Evolutionary conservation across 2,113 vertebrate species (phyloP), one percentile per base, ranked within the genome.

Genomic region (Heloderma charlesbogerti): DNA sequence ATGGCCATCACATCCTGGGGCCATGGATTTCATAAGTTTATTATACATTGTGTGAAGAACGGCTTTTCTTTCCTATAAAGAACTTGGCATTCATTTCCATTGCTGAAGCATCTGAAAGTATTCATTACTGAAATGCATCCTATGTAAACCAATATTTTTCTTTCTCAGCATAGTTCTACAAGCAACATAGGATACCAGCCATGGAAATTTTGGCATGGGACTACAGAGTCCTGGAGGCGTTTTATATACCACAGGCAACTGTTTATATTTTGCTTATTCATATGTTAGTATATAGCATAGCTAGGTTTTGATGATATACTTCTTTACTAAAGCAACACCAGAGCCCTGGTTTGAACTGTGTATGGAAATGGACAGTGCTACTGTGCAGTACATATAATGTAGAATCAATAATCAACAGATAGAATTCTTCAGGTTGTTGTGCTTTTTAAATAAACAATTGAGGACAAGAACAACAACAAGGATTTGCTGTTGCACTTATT

Each of bases 111-210:
- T 48, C 37, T 85, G 72, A 29, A 43, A 67, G 51, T 89, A 48
- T 82, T 10, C 3, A 66, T 67, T 78, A 69, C 72, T 89, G 84
- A 74, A 86, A 54, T 79, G 16, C 25, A 3, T 51, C 0, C 90
- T 54, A 51, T 43, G 6, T 29, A 0, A 40, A 48, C 80, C 63
- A 27, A 10, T 60, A 12, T 43, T 88, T 92, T 57, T 92, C 5
- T 91, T 74, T 92, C 6, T 80, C 60, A 60, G 87, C 94, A 45
- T 80, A 93, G 72, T 81, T 90, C 82, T 63, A 71, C 66, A 88
- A 92, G 31, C 18, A 29, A 54, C 86, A 82, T 77, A 86, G 88
- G 57, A 72, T 45, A 34, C 34, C 54, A 81, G 2, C 48, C 51
- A 29, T 80, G 77, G 79, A 81, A 2, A 2, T 45, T 0, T 18